Percentiles rank a stretch among this genome's conserved stretches.
phyloP scores from a whole-genome alignment of 2,888 invertebrate genomes.

The Phragmatobia fuliginosa region DNA sequence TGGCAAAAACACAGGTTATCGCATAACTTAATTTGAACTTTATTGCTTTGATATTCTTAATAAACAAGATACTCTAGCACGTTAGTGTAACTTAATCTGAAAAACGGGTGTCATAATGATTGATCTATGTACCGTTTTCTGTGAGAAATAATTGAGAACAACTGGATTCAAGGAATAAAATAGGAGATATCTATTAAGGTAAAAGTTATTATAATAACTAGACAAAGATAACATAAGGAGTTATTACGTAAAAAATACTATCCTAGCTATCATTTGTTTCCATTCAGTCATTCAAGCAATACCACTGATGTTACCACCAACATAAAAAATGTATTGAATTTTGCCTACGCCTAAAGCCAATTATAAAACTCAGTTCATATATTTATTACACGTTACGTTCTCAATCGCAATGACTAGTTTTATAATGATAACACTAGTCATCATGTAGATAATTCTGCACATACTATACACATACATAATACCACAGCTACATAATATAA shows the following conservation, averaged over 20 bases:
- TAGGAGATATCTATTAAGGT: no score
- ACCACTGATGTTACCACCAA: background rate
- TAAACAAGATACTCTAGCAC: background rate
- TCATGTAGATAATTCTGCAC: no score
- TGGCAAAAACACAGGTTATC: conserved; percentile 43
- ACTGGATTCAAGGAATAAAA: background rate
- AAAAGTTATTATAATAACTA: no score
- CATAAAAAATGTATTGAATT: no score
- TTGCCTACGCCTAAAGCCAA: no score
- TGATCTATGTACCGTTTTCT: background rate
- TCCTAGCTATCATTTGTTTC: background rate
- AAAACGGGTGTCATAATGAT: background rate
- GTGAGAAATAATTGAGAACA: background rate
- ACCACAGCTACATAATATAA: no score
- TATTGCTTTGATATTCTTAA: conserved; percentile 15
- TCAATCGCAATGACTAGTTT: no score
- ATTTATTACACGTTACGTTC: no score
- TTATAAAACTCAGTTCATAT: no score
- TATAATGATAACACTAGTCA: no score
- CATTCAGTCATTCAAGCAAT: background rate
- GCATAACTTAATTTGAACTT: conserved; percentile 24
- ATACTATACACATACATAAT: no score
- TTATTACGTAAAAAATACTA: background rate
- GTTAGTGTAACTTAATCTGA: conserved; percentile 6
- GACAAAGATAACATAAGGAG: no score